Evolutionary conservation across 2,113 vertebrate species (phyloP), one percentile per base, ranked within the genome.

Genomic region (Peromyscus polionotus): DNA sequence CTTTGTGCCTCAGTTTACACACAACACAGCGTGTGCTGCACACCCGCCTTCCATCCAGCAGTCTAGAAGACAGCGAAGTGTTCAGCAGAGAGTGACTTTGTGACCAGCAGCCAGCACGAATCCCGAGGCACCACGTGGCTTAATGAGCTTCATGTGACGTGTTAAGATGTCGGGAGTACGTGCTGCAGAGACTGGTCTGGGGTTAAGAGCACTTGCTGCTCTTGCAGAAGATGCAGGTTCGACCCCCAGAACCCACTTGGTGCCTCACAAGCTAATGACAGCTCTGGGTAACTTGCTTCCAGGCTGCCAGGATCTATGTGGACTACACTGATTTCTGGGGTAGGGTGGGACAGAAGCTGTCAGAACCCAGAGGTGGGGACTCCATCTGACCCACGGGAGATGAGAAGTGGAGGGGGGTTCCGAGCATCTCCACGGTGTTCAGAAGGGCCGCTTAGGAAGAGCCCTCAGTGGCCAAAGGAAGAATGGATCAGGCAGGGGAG

Each of bases 291-390:
- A 4, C 20, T 31, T 51, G 73, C 57, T 9, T 2, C 13, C 45
- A 65, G 39, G 54, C 67, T 12, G 59, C 54, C 8, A 39, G 1
- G 24, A 0, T 79, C 42, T 36, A 11, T 22, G 9, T 88, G 22
- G 24, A 54, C 54, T 12, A 39, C 28, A 17, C 75, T 75, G 80
- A 61, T 33, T 70, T 65, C n/a, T 54, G 33, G 51, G 45, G 31
- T 28, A 0, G 7, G 5, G 1, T 33, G 17, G 45, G 39, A 31
- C 1, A 11, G 31, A 57, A 45, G 83, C n/a, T 9, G 2, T 54
- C 16, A 2, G 14, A 22, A 20, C 1, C 48, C 36, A 26, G 4
- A 36, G 11, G 75, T 57, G 3, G 5, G 70, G 24, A 1, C 19
- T 73, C 5, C 6, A 10, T n/a, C 12, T 14, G 28, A 19, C 8